phyloP scores from a whole-genome alignment of 2,888 invertebrate species.

The Parnassius smintheus region DNA sequence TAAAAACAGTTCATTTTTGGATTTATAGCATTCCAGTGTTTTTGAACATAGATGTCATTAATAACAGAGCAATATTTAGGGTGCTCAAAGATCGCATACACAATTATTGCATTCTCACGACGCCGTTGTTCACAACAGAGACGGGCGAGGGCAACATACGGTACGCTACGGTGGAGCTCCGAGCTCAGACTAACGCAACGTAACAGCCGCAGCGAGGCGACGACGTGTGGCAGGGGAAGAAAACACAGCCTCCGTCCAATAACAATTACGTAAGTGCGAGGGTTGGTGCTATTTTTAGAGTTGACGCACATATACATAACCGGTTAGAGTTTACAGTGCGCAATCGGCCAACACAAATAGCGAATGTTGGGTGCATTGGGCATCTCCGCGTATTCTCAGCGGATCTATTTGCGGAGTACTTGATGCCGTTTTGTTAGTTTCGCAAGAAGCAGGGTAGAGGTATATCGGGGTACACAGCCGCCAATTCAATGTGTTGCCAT shows the following conservation, averaged over 20 bases:
- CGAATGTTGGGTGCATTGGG: slow-evolving; percentile 35
- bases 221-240: slow-evolving; percentile 45
- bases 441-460: slow-evolving; percentile 9
- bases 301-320: slow-evolving; percentile 51
- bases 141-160: not conserved
- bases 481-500: not conserved
- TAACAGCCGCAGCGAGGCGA: slow-evolving; percentile 28
- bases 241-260: slow-evolving; percentile 72
- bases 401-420: slow-evolving; percentile 59
- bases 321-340: slow-evolving; percentile 46
- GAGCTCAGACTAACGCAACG: slow-evolving; percentile 48
- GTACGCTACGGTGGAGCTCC: slow-evolving; percentile 41
- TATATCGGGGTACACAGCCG: not conserved
- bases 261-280: slow-evolving; percentile 70
- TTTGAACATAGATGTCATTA: not conserved
- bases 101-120: not conserved
- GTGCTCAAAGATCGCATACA: not conserved
- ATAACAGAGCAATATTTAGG: not conserved
- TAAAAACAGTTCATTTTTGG: not conserved
- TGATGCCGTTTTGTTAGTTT: slow-evolving; percentile 34
- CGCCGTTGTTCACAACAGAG: not conserved
- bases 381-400: slow-evolving; percentile 35
- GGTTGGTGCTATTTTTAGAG: slow-evolving; percentile 74
- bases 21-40: too few relatives aligned
- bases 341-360: slow-evolving; percentile 47